Percentiles rank a stretch among this genome's conserved stretches.
Evolutionary conservation across 2,797 vertebrate species (phyloP).

Genomic region (Lacerta bilineata): DNA sequence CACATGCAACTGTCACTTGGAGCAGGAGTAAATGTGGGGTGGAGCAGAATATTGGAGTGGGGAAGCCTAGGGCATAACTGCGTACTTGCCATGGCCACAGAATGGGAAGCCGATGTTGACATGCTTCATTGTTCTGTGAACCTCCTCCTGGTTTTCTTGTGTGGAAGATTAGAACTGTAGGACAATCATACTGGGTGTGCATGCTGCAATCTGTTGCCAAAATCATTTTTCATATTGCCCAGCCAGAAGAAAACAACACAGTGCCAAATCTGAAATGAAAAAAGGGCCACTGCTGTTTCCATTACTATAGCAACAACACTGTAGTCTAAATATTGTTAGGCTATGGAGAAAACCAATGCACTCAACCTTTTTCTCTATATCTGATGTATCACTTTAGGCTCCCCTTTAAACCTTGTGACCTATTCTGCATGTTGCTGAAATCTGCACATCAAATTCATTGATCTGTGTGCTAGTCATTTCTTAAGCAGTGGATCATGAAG

Average conservation of each 20-base stretch:
- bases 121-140: neutral
- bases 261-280: neutral
- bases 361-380: conserved; percentile 1
- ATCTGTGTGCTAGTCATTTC: conserved; percentile 39
- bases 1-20: neutral
- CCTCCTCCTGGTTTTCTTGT: neutral
- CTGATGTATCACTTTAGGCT: conserved; percentile 8
- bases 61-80: neutral
- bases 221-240: neutral
- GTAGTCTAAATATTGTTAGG: conserved; percentile 10
- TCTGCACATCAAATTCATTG: conserved; percentile 19
- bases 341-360: conserved; percentile 40
- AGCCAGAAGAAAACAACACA: neutral
- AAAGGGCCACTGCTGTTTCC: neutral
- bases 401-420: conserved; percentile 51
- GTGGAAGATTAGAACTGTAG: neutral
- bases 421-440: conserved; percentile 22
- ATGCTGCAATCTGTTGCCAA: neutral
- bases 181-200: neutral
- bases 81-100: neutral
- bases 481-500: conserved; percentile 15
- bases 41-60: neutral
- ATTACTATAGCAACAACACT: conserved; percentile 10
- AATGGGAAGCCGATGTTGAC: neutral
- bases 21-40: neutral